phyloP scores from a whole-genome alignment of 2,113 vertebrate species.

The Dipodomys stephensi region DNA sequence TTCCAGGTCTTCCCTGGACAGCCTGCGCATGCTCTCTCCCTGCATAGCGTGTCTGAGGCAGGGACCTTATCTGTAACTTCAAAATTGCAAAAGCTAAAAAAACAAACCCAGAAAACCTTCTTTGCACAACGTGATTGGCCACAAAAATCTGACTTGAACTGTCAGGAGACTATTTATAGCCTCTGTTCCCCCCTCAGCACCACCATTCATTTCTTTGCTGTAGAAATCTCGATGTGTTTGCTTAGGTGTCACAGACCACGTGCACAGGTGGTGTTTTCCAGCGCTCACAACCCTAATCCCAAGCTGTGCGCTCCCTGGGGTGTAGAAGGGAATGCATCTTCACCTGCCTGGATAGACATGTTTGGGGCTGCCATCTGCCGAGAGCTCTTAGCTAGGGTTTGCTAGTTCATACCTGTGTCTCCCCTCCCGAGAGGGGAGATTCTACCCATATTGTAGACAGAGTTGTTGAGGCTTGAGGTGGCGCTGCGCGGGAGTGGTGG shows the following conservation, averaged over 20 bases:
- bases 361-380: not conserved
- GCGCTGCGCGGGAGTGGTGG: not conserved
- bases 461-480: not conserved
- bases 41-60: no score
- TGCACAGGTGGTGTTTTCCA: fast-evolving
- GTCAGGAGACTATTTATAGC: not conserved
- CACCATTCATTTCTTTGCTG: not conserved
- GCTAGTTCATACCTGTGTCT: not conserved
- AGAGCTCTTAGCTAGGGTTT: not conserved
- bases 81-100: not conserved
- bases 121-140: not conserved
- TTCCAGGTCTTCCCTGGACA: no score
- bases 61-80: not conserved
- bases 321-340: no score
- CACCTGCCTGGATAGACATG: no score
- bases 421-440: no score
- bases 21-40: not conserved
- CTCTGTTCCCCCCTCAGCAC: fast-evolving
- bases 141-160: not conserved
- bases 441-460: not conserved
- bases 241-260: fast-evolving
- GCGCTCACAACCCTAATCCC: not conserved
- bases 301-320: no score
- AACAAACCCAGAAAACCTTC: not conserved
- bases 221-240: fast-evolving